Percentiles rank a stretch among this genome's conserved stretches.
phyloP scores from a whole-genome alignment of 2,888 invertebrate genomes.

The Pammene aurita region DNA sequence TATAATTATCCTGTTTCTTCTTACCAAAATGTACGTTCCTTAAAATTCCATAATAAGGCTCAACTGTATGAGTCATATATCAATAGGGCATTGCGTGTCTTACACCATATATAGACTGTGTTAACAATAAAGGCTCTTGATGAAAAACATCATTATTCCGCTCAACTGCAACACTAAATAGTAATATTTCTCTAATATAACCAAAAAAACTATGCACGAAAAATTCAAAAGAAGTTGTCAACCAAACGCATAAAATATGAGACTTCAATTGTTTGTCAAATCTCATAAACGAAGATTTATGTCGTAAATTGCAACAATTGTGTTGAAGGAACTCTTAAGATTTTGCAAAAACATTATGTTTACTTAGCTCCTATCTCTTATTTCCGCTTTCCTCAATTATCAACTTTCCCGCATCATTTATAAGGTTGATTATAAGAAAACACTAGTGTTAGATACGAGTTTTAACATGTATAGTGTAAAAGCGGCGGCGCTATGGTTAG shows the following conservation, averaged over 20 bases:
- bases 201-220: conserved; percentile 17
- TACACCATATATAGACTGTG: not conserved
- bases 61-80: too few relatives aligned
- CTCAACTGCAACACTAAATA: conserved; percentile 8
- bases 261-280: conserved; percentile 41
- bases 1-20: too few relatives aligned
- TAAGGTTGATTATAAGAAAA: conserved; percentile 41
- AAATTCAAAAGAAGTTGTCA: conserved; percentile 42
- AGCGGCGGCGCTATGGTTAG: conserved; percentile 69
- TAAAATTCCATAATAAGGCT: too few relatives aligned
- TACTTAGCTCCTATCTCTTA: conserved; percentile 13
- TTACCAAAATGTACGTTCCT: too few relatives aligned
- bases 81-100: too few relatives aligned
- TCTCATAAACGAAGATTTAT: conserved; percentile 50
- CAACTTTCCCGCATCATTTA: not conserved
- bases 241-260: conserved; percentile 35
- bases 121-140: not conserved
- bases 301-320: conserved; percentile 54
- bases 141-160: conserved; percentile 18
- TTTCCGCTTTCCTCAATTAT: not conserved
- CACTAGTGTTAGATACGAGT: not conserved
- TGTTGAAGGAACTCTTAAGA: conserved; percentile 32
- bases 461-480: not conserved
- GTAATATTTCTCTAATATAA: conserved; percentile 17
- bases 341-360: conserved; percentile 22